phyloP scores from a whole-genome alignment of 1,140 invertebrate genomes.

The Ectropis grisescens region DNA sequence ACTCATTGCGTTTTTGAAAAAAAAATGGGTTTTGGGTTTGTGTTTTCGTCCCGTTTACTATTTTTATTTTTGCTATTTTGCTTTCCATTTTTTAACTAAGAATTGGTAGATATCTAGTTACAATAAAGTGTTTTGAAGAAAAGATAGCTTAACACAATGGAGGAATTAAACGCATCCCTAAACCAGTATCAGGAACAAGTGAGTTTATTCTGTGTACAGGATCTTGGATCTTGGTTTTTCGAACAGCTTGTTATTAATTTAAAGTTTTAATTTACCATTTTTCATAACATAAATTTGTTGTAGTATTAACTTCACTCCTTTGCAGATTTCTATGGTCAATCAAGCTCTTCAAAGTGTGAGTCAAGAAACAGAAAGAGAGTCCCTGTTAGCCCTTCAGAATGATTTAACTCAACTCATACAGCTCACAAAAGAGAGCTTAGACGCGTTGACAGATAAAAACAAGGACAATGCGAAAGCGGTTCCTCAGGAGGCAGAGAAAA shows the following conservation, averaged over 20 bases:
- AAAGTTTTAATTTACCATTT: slow-evolving; percentile 1
- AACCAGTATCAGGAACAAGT: slow-evolving; percentile 70
- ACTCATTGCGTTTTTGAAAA: too few species aligned
- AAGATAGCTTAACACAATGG: too few species aligned
- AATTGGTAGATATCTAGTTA: too few species aligned
- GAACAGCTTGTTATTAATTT: neutral
- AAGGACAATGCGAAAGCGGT: slow-evolving; percentile 1
- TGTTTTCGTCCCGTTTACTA: too few species aligned
- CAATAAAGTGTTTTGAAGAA: too few species aligned
- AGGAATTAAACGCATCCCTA: slow-evolving; percentile 48
- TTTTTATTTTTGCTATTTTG: too few species aligned
- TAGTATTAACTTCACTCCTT: too few species aligned
- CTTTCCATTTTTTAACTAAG: too few species aligned
- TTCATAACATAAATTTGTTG: too few species aligned
- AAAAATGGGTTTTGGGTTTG: too few species aligned
- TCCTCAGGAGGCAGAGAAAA: slow-evolving; percentile 21
- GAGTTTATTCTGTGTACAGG: slow-evolving; percentile 2
- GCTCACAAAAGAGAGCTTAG: slow-evolving; percentile 73
- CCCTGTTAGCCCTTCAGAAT: slow-evolving; percentile 72
- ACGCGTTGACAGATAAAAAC: slow-evolving; percentile 24
- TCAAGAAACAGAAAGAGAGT: slow-evolving; percentile 68
- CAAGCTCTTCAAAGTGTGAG: slow-evolving; percentile 66
- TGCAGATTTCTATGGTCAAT: slow-evolving; percentile 74
- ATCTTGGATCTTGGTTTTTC: too few species aligned
- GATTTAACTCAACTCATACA: slow-evolving; percentile 76